Evolutionary conservation across 2,113 vertebrate genomes (phyloP), one percentile per base, ranked within the genome.

Genomic region (Microcebus lehilahytsara): DNA sequence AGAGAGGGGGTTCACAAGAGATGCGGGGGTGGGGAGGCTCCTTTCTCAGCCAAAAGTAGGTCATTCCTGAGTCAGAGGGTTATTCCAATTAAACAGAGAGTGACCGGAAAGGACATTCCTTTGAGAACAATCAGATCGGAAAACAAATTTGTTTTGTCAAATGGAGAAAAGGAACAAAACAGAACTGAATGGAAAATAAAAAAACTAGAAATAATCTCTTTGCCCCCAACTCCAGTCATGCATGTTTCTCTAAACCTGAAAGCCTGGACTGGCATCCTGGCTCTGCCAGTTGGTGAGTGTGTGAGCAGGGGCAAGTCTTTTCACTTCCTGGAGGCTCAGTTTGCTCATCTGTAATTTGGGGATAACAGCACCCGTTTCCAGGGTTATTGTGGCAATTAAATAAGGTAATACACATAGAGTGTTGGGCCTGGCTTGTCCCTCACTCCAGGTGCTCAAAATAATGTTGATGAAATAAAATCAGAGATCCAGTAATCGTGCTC

Each of bases 131-230:
- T 56, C 56, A 60, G 49, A 80, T 78, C 2, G 4, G 85, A 86
- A 96, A 94, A 91, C 85, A 62, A 64, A 92, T 46, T 22, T 77
- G 25, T 79, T 80, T 95, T 40, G 17, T 66, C 37, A 30, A 64
- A 89, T 66, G 64, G 53, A 88, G 60, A 58, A 93, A 96, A 89
- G 62, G 69, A 84, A 20, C 22, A 60, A 92, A 49, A 32, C 8
- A 46, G 32, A 83, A n/a, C 1, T 1, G 40, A 46, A 23, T n/a
- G 42, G 53, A 6, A 74, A 25, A 42, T 62, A 64, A 22, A 49
- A 67, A 89, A 91, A 30, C 17, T 23, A 42, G 49, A 75, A 49
- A 64, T 6, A 9, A 37, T 71, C 23, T 11, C 40, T 77, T 67
- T 60, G 56, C 37, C 66, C 17, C 20, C 56, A 64, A 14, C 6